Evolutionary conservation across 2,797 vertebrate species (phyloP).

Genomic region (Lerista edwardsae): DNA sequence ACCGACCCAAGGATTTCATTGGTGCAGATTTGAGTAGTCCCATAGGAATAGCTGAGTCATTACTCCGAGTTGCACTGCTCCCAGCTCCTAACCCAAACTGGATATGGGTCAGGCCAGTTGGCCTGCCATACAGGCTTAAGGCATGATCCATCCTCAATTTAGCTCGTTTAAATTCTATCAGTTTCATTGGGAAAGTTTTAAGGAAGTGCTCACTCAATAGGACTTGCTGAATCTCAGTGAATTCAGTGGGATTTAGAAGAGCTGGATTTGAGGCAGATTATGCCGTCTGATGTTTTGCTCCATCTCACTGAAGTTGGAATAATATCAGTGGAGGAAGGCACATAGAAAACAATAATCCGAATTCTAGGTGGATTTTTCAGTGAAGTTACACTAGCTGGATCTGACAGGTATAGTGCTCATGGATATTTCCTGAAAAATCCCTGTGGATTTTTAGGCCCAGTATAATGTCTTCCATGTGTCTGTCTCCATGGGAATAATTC

Average conservation of each 20-base stretch:
- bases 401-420: not conserved
- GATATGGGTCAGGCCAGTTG: no score
- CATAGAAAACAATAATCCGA: not conserved
- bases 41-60: no score
- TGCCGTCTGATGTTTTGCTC: not conserved
- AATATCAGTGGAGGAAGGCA: not conserved
- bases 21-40: no score
- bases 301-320: not conserved
- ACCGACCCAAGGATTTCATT: no score
- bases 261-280: not conserved
- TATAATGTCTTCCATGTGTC: conserved; percentile 15
- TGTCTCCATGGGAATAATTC: not conserved
- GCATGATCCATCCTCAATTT: not conserved
- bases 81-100: no score
- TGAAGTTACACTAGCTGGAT: not conserved
- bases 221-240: not conserved
- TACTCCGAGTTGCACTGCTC: no score
- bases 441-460: not conserved
- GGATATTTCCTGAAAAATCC: conserved; percentile 5
- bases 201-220: conserved; percentile 8
- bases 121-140: conserved; percentile 20
- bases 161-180: not conserved
- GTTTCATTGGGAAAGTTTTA: not conserved
- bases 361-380: not conserved
- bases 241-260: not conserved